phyloP scores from a whole-genome alignment of 2,113 vertebrate genomes.

The Crocuta crocuta region DNA sequence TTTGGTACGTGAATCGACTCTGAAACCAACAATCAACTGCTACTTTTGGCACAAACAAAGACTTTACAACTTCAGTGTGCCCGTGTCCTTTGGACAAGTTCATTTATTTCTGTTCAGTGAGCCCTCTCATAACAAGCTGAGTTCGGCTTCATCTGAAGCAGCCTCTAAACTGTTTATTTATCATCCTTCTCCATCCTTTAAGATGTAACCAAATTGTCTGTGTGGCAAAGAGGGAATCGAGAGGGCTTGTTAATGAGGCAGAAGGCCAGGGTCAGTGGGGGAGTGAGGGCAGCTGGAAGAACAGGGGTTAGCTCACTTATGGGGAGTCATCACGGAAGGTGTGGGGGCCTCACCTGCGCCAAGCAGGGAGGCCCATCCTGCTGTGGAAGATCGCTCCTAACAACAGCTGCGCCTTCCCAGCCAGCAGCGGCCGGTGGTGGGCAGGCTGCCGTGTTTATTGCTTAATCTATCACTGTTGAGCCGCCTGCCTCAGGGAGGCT shows the following conservation, averaged over 20 bases:
- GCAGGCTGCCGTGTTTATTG: constrained; percentile 72
- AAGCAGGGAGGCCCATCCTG: neutral
- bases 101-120: constrained; percentile 25
- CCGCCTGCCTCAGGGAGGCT: constrained; percentile 77
- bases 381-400: neutral
- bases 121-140: constrained; percentile 38
- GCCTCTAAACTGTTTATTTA: constrained; percentile 48
- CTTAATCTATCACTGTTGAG: constrained; percentile 81
- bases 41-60: neutral
- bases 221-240: constrained; percentile 21
- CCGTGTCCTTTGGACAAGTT: neutral
- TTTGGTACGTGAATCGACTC: neutral
- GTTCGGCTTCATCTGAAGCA: neutral
- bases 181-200: neutral
- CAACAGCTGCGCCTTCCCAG: constrained; percentile 25
- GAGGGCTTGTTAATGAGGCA: constrained; percentile 47
- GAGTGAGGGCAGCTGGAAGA: neutral
- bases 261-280: constrained; percentile 13
- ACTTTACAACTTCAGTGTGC: constrained; percentile 34
- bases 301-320: constrained; percentile 26
- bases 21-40: neutral
- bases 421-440: constrained; percentile 26
- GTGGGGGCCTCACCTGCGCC: neutral
- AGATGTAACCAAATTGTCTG: constrained; percentile 41
- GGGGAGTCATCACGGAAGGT: neutral